Base-by-base conservation (phyloP, 2,888 invertebrate species). In the Ophraella communa region DNA sequence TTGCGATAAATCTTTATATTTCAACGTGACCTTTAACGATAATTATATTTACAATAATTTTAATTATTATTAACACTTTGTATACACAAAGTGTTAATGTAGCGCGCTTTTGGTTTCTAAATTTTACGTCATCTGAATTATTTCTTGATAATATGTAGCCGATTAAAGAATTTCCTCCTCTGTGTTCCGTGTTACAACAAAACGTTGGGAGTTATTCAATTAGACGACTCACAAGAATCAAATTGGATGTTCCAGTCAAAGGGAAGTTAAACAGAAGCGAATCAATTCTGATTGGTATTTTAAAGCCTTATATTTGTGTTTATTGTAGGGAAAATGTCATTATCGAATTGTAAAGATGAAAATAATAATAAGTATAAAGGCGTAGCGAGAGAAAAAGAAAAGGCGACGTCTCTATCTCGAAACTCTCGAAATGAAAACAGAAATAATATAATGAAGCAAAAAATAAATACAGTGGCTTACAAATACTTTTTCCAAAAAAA, bases 361-460 rank as follows among this genome's bases (percentile, higher is more conserved):
- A 76, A 76, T 76, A 77, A 76, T 76, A 77, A 77, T 77, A 74
- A 74, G 71, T 71, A 73, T 75, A 74, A 76, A 76, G 76, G 77
- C 76, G 74, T 65, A 73, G 73, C 71, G 70, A 72, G n/a, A n/a
- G 74, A 72, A 74, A 76, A 77, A 76, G 74, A 75, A 75, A 73
- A 69, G 72, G 73, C 72, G 67, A 45, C 61, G 57, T 60, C 53
- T 59, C 66, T 59, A 68, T 64, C 72, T 70, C 61, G 62, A 67
- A 69, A 72, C 68, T 67, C 69, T 77, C 76, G 74, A 79, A 79
- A 78, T 79, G 81, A 80, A 81, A 39, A 78, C 80, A 79, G 80
- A 79, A 81, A 81, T 81, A 81, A 81, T 80, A 82, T 81, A 81
- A 82, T 82, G 81, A 82, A 81, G 80, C 78, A 80, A 79, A 80